Base-by-base conservation (phyloP, 2,888 invertebrate species). In the Atethmia centrago region DNA sequence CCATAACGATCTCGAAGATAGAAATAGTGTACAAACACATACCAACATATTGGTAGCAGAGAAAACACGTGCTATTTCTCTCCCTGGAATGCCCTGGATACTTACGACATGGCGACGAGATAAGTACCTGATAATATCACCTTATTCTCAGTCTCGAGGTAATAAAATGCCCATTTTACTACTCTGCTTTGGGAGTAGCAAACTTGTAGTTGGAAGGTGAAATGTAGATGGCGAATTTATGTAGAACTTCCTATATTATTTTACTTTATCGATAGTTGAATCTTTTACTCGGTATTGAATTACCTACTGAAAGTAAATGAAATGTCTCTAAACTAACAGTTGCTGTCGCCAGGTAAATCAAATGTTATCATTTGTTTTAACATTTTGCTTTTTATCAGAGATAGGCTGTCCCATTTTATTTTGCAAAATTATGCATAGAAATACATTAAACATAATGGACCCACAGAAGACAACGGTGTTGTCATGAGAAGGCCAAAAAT, bases 1-100 rank as follows among this genome's bases (percentile, higher is more conserved):
- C 66, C 65, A 58, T 76, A 85, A 85, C 70, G 79, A 77, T 55
- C 75, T 85, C 16, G 68, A 47, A 56, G 85, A 87, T 77, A 74
- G 85, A 85, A 75, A 85, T 85, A 87, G 56, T 65, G 51, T 45
- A 70, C 69, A 58, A 77, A 58, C 73, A 76, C 62, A 67, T 73
- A 73, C 63, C 31, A 68, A 83, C n/a, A 64, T 65, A 78, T 83
- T 65, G 55, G 55, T 74, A 56, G 45, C 55, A 51, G 58, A 42
- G 73, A 59, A 78, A 73, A 80, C 80, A 80, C 51, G 74, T 40
- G 74, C 73, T 63, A 36, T 80, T 73, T 80, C 69, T 71, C 79
- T 67, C 83, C 51, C 56, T 51, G 40, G 40, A 40, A 40, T 40
- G 40, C 40, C 40, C 40, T 40, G 42, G 21, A 71, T 71, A 71